phyloP scores from a whole-genome alignment of 2,113 vertebrate species.

The Eolophus roseicapilla region DNA sequence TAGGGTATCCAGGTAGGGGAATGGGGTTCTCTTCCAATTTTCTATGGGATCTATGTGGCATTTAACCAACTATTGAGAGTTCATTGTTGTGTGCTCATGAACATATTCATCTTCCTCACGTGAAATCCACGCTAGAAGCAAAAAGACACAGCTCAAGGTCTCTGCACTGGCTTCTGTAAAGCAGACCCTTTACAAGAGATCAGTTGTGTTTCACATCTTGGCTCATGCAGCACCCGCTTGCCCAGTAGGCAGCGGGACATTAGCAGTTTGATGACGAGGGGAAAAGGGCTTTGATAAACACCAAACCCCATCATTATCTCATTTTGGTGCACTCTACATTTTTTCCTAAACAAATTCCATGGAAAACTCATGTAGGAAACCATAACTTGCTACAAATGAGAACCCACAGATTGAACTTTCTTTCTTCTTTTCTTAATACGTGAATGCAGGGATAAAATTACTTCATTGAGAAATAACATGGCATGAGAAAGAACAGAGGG shows the following conservation, averaged over 20 bases:
- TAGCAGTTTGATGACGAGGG: slow-evolving; percentile 44
- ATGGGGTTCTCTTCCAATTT: background rate
- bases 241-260: background rate
- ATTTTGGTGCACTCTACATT: slow-evolving; percentile 71
- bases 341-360: slow-evolving; percentile 74
- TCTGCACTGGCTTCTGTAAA: background rate
- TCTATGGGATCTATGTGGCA: fast-evolving
- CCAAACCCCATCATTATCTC: slow-evolving; percentile 76
- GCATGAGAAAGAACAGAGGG: background rate
- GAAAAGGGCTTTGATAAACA: slow-evolving; percentile 70
- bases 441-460: slow-evolving; percentile 46
- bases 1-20: background rate
- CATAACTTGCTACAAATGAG: slow-evolving; percentile 65
- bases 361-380: slow-evolving; percentile 73
- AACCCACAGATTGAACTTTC: slow-evolving; percentile 66
- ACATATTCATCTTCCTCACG: fast-evolving
- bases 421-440: slow-evolving; percentile 28
- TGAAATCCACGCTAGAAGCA: background rate
- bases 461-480: slow-evolving; percentile 48
- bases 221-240: background rate
- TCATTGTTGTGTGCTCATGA: fast-evolving
- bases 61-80: background rate
- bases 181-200: background rate
- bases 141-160: background rate
- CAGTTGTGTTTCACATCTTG: background rate